These are phyloP conservation scores for Vidua macroura DNA, from an alignment of 2,113 vertebrate genomes.

Conservation along the genomic window DNA sequence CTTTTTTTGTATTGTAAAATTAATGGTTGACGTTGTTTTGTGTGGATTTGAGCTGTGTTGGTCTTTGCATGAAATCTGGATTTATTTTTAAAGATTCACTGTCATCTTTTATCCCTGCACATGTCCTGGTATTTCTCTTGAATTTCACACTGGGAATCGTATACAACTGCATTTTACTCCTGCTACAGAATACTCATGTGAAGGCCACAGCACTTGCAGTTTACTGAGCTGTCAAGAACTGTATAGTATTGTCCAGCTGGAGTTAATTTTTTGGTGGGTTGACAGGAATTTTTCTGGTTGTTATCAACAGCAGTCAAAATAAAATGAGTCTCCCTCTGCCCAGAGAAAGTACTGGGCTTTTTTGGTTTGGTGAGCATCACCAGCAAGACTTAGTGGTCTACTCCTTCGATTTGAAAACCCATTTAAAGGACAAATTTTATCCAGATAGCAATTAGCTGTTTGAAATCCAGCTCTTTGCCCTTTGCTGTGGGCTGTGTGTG, in stretches of 20 bases:
- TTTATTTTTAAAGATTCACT: not conserved
- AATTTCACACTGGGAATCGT: not conserved
- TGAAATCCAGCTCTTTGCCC: not conserved
- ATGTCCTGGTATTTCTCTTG: not conserved
- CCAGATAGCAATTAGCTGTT: not conserved
- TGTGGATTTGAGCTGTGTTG: not conserved
- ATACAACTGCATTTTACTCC: not conserved
- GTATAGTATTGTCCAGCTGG: not conserved
- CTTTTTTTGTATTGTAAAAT: not conserved
- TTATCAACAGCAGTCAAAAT: not conserved
- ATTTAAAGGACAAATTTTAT: not conserved
- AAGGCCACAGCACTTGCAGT: not conserved
- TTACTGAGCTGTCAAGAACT: not conserved
- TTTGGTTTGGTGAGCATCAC: not conserved
- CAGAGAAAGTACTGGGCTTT: not conserved
- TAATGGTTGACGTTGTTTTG: not conserved
- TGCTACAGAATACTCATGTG: not conserved
- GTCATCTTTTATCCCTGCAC: not conserved
- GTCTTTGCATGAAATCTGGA: not conserved
- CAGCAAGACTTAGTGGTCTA: not conserved
- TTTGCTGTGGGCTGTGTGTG: not conserved
- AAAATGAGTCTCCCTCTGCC: not conserved
- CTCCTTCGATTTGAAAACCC: not conserved
- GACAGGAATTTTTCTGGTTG: not conserved
- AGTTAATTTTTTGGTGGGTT: not conserved